Percentiles rank a stretch among this genome's conserved stretches.
These are phyloP conservation scores for Zaprionus bogoriensis DNA, from an alignment of 2,888 invertebrate species.

Conservation along the genomic window DNA sequence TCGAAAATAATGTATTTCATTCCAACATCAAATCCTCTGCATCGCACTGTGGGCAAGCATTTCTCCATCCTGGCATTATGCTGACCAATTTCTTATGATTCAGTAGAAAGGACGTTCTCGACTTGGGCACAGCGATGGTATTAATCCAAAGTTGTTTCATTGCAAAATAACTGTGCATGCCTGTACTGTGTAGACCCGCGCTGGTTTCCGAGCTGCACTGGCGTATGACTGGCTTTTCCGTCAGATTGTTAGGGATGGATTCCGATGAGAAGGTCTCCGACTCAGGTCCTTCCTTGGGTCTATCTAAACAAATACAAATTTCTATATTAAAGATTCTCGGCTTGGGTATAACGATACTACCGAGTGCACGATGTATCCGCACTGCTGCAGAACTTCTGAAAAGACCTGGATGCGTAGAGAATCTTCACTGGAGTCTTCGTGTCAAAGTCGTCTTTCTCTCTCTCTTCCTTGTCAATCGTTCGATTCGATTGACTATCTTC, in stretches of 20 bases:
- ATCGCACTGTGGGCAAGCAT: background rate
- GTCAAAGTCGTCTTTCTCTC: background rate
- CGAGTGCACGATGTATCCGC: background rate
- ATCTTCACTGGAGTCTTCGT: too few species aligned
- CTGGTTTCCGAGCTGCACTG: background rate
- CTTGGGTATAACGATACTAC: background rate
- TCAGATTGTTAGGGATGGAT: too few species aligned
- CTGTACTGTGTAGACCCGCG: background rate
- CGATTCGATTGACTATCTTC: background rate
- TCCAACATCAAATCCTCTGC: conserved; percentile 3
- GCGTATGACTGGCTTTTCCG: too few species aligned
- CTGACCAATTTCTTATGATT: conserved; percentile 10
- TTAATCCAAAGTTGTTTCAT: conserved; percentile 14
- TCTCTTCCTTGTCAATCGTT: background rate
- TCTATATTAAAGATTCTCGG: background rate
- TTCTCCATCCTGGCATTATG: background rate
- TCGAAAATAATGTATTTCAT: background rate
- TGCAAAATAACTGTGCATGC: background rate
- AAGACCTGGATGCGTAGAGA: background rate
- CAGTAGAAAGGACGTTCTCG: conserved; percentile 19
- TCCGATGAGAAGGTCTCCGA: background rate
- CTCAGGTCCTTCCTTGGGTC: background rate
- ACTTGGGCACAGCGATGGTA: conserved; percentile 4
- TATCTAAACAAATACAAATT: background rate
- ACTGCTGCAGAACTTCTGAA: background rate